These are phyloP conservation scores for Cotesia congregata DNA, from an alignment of 2,888 invertebrate species.

Conservation along the genomic window DNA sequence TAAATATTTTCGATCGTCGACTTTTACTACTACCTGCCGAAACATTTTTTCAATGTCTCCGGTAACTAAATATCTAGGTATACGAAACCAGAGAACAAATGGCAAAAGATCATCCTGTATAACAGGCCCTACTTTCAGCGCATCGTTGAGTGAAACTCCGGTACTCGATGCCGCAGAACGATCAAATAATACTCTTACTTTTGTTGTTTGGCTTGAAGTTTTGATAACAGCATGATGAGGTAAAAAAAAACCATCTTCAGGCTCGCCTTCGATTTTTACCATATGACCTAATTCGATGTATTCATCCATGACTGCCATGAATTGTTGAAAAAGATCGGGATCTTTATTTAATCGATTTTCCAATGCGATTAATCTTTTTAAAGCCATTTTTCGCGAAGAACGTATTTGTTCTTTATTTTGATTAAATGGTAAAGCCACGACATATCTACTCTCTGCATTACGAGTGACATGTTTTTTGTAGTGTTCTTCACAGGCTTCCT, in stretches of 20 bases:
- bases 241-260: slow-evolving; percentile 47
- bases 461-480: slow-evolving; percentile 16
- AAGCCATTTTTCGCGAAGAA: slow-evolving; percentile 29
- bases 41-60: slow-evolving; percentile 62
- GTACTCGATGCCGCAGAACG: slow-evolving; percentile 50
- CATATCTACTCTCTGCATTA: slow-evolving; percentile 32
- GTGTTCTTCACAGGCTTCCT: slow-evolving; percentile 40
- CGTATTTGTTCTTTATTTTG: slow-evolving; percentile 30
- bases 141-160: slow-evolving; percentile 54
- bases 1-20: slow-evolving; percentile 51
- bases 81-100: slow-evolving; percentile 50
- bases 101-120: slow-evolving; percentile 51
- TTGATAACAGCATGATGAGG: slow-evolving; percentile 57
- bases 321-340: slow-evolving; percentile 32
- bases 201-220: slow-evolving; percentile 50
- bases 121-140: slow-evolving; percentile 50
- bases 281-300: slow-evolving; percentile 47
- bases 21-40: slow-evolving; percentile 46
- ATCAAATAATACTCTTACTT: slow-evolving; percentile 57
- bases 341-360: slow-evolving; percentile 39
- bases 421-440: slow-evolving; percentile 41
- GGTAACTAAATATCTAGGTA: slow-evolving; percentile 48
- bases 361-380: slow-evolving; percentile 31
- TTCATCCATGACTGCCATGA: slow-evolving; percentile 39
- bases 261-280: slow-evolving; percentile 9